Evolutionary conservation across 2,113 vertebrate species (phyloP).

Genomic region (Pluvialis apricaria): DNA sequence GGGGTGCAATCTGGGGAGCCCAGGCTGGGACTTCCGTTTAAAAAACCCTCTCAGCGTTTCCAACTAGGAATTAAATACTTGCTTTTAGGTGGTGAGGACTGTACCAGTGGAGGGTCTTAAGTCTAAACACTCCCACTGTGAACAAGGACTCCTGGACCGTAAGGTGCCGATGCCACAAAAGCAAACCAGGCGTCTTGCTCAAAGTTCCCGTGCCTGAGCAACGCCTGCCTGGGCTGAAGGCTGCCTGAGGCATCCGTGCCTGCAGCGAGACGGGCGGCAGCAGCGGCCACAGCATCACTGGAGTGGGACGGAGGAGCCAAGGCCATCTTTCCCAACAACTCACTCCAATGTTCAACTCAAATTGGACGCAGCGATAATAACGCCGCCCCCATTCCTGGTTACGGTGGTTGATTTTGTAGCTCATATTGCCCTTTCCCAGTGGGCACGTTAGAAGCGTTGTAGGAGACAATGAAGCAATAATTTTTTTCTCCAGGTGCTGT

Average conservation of each 20-base stretch:
- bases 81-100: not conserved
- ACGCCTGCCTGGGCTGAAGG: not conserved
- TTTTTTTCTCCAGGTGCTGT: not conserved
- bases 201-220: accelerated
- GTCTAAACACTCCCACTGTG: not conserved
- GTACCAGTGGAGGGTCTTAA: not conserved
- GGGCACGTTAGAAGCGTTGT: not conserved
- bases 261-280: not conserved
- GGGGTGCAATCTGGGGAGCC: not conserved
- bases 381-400: not conserved
- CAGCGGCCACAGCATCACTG: not conserved
- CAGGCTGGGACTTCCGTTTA: not conserved
- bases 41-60: not conserved
- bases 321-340: not conserved
- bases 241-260: accelerated
- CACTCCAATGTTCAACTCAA: not conserved
- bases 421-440: not conserved
- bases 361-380: not conserved
- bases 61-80: not conserved
- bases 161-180: not conserved
- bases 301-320: not conserved
- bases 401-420: not conserved
- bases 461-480: not conserved
- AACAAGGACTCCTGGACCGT: not conserved
- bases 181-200: not conserved